Conservation (phyloP, 1,140 invertebrate species). For the Ceratina australensis region DNA sequence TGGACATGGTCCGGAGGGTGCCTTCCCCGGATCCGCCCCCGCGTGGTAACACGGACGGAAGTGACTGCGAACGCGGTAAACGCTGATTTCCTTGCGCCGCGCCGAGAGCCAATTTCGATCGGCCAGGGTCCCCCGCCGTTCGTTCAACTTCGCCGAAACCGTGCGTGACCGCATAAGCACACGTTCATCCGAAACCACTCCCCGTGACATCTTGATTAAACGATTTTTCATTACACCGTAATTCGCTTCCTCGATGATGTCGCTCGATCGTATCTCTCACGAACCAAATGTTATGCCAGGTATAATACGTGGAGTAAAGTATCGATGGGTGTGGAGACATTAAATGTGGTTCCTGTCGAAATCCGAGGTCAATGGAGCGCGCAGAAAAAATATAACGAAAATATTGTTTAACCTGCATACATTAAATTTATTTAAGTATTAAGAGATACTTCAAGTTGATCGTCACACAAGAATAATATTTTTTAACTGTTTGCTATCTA, state of each 20-base stretch:
- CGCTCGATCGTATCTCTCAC: not conserved
- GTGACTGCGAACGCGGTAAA: slow-evolving; percentile 35
- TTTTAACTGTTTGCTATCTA: too few species aligned
- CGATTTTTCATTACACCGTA: not conserved
- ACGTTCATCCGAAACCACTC: not conserved
- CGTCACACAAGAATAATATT: too few species aligned
- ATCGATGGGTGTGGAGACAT: too few species aligned
- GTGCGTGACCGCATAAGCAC: slow-evolving; percentile 6
- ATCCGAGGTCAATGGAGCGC: too few species aligned
- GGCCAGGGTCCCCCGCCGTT: not conserved
- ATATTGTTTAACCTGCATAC: too few species aligned
- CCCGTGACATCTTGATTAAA: not conserved
- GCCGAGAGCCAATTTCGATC: slow-evolving; percentile 1
- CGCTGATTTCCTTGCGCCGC: slow-evolving; percentile 5
- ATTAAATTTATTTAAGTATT: too few species aligned
- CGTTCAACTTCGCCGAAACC: slow-evolving; percentile 22
- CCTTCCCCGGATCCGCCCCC: slow-evolving; percentile 11
- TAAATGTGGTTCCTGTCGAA: too few species aligned
- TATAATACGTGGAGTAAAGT: too few species aligned
- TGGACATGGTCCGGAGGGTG: slow-evolving; percentile 46
- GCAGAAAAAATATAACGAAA: too few species aligned
- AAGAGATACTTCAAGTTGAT: too few species aligned
- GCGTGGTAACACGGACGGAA: slow-evolving; percentile 17
- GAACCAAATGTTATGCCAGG: not conserved
- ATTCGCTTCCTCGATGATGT: not conserved